Conservation (phyloP, 2,888 invertebrate genomes). For the Drosophila trichaetosa region DNA sequence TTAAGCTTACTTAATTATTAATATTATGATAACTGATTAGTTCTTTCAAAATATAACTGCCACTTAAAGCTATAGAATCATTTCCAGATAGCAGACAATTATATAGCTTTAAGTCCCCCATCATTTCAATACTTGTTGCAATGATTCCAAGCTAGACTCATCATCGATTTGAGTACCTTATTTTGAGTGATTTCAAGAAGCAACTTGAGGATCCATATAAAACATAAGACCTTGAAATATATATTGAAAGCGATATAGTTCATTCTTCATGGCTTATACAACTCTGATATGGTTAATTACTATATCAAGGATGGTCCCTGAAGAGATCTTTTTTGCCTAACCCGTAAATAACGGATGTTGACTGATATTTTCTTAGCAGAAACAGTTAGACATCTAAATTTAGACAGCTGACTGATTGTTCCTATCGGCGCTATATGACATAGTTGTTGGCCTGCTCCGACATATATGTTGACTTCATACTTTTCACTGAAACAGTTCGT, state of each 20-base stretch:
- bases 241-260: background rate
- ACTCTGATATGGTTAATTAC: background rate
- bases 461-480: background rate
- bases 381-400: background rate
- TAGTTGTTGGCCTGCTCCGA: background rate
- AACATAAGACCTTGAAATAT: background rate
- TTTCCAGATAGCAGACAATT: no score
- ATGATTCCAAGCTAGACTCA: background rate
- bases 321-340: background rate
- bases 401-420: background rate
- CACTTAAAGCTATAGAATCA: background rate
- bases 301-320: background rate
- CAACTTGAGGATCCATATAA: background rate
- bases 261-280: background rate
- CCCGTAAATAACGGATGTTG: background rate
- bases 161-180: background rate
- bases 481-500: no score
- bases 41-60: background rate
- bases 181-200: background rate
- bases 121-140: background rate
- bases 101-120: no score
- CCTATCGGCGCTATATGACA: background rate
- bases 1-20: background rate
- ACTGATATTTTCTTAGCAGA: background rate
- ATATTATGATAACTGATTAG: background rate